phyloP scores from a whole-genome alignment of 2,113 vertebrate genomes.

The Chinchilla lanigera region DNA sequence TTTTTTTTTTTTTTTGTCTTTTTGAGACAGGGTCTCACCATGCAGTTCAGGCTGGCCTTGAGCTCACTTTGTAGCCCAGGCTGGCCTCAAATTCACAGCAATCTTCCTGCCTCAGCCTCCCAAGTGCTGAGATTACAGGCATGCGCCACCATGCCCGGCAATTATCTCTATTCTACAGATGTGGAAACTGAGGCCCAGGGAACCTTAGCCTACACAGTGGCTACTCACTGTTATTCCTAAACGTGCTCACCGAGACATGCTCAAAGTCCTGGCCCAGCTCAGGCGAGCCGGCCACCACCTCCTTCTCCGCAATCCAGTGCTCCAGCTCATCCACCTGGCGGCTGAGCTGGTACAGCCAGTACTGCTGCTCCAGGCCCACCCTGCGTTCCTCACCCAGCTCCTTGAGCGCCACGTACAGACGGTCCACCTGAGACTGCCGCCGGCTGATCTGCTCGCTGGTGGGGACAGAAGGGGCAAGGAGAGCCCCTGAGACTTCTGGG shows the following conservation, averaged over 20 bases:
- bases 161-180: not conserved
- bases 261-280: conserved; percentile 98
- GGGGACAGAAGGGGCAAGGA: conserved; percentile 30
- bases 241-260: conserved; percentile 92
- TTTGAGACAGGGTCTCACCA: too few relatives aligned
- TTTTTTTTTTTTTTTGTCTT: too few relatives aligned
- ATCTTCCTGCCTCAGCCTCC: too few relatives aligned
- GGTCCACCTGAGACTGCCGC: conserved; percentile 97
- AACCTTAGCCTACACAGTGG: not conserved
- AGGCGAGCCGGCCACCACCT: conserved; percentile 95
- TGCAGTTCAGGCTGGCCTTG: too few relatives aligned
- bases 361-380: conserved; percentile 95
- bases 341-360: conserved; percentile 97
- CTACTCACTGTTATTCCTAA: fast-evolving
- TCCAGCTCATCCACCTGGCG: conserved; percentile 97
- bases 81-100: too few relatives aligned
- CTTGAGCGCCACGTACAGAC: conserved; percentile 97
- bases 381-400: conserved; percentile 96
- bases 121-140: too few relatives aligned
- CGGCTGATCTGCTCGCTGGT: conserved; percentile 96
- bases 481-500: not conserved
- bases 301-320: conserved; percentile 97
- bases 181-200: not conserved
- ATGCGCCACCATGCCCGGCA: too few relatives aligned
- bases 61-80: too few relatives aligned